phyloP scores from a whole-genome alignment of 2,113 vertebrate genomes.

The Falcunculus frontatus region DNA sequence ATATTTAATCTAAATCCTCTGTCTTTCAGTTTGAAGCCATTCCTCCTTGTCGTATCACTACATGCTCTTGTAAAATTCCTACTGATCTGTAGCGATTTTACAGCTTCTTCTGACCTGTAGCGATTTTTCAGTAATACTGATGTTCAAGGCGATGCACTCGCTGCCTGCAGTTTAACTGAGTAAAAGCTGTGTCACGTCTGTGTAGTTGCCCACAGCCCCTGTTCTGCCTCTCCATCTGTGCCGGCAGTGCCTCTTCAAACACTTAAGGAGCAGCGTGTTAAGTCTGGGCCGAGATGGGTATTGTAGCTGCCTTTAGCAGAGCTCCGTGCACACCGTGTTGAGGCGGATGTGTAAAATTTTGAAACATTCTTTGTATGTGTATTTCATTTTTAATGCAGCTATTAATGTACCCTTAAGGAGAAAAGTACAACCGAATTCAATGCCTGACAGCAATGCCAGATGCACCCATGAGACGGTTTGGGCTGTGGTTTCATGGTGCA shows the following conservation, averaged over 20 bases:
- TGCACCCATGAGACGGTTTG: rapidly evolving
- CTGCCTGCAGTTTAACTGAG: neutral
- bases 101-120: rapidly evolving
- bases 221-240: rapidly evolving
- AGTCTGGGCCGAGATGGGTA: neutral
- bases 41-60: neutral
- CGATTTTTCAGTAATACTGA: rapidly evolving
- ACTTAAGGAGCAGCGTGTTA: neutral
- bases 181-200: neutral
- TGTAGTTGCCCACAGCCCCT: too few species aligned
- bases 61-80: neutral
- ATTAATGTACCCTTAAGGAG: neutral
- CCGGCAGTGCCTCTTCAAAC: neutral
- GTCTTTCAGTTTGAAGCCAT: neutral
- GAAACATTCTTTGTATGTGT: rapidly evolving
- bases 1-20: neutral
- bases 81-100: rapidly evolving
- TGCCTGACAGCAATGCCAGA: neutral
- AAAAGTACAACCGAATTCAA: neutral
- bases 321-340: rapidly evolving
- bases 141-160: rapidly evolving
- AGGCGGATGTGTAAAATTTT: neutral
- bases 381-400: neutral
- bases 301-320: neutral
- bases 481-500: neutral